Evolutionary conservation across 2,888 invertebrate species (phyloP).

Genomic region (Agrochola lota): DNA sequence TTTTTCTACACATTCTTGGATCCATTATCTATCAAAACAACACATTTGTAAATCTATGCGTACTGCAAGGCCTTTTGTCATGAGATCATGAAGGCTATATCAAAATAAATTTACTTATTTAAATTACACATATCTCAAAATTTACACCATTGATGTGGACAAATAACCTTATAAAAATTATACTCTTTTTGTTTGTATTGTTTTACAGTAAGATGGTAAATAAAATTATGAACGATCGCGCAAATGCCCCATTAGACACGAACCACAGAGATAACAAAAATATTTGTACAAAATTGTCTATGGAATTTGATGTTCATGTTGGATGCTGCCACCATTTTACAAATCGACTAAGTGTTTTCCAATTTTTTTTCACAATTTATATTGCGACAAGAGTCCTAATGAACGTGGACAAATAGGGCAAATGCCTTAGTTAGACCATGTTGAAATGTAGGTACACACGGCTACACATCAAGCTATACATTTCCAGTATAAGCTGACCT

Average conservation of each 20-base stretch:
- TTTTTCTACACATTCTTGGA: constrained; percentile 90
- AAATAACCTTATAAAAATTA: constrained; percentile 76
- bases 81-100: constrained; percentile 78
- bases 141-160: constrained; percentile 70
- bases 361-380: no score
- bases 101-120: constrained; percentile 73
- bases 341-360: constrained; percentile 31
- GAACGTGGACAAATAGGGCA: no score
- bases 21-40: constrained; percentile 90
- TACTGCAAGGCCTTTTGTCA: constrained; percentile 84
- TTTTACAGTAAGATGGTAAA: constrained; percentile 77
- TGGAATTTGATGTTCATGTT: constrained; percentile 28
- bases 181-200: constrained; percentile 71
- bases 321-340: background rate
- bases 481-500: no score
- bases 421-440: no score
- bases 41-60: constrained; percentile 87
- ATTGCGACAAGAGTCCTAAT: no score
- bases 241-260: constrained; percentile 67
- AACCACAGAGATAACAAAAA: constrained; percentile 57
- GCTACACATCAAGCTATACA: no score
- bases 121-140: constrained; percentile 75
- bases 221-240: constrained; percentile 75
- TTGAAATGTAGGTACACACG: no score
- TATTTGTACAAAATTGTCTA: constrained; percentile 27